A percentile compares a stretch with the other conserved stretches of the same genome.
Evolutionary conservation across 1,140 invertebrate genomes (phyloP).

Genomic region (Drosophila equinoxialis): DNA sequence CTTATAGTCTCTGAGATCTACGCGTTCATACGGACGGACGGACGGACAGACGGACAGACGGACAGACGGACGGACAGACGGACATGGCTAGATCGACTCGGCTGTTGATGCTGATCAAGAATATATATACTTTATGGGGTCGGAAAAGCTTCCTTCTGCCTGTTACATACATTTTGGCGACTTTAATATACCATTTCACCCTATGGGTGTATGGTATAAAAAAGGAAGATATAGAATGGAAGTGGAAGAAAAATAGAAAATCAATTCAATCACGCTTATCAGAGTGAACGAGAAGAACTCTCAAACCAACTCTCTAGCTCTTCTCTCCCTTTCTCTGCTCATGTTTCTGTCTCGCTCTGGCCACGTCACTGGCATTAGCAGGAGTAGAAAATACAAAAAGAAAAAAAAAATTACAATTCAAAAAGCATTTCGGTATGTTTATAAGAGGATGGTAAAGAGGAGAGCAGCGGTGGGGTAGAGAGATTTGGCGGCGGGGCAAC

Average conservation of each 20-base stretch:
- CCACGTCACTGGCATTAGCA: slow-evolving; percentile 57
- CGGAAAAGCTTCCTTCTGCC: no score
- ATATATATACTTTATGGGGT: no score
- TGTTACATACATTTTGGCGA: no score
- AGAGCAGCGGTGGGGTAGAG: slow-evolving; percentile 15
- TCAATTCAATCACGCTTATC: slow-evolving; percentile 81
- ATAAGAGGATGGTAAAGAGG: slow-evolving; percentile 52
- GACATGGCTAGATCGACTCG: no score
- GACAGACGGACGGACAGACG: no score
- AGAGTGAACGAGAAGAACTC: slow-evolving; percentile 39
- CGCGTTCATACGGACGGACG: no score
- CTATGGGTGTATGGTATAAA: no score
- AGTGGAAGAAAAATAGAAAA: slow-evolving; percentile 60
- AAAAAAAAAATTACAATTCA: slow-evolving; percentile 72
- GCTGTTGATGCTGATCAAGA: no score
- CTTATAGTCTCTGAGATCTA: no score
- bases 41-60: no score
- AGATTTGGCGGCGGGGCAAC: slow-evolving; percentile 29
- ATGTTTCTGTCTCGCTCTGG: neutral
- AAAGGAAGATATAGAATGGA: slow-evolving; percentile 21
- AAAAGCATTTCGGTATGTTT: slow-evolving; percentile 79
- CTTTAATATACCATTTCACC: no score
- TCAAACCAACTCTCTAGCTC: slow-evolving; percentile 29
- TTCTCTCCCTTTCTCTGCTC: neutral
- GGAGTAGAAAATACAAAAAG: slow-evolving; percentile 21